Conservation (phyloP, 2,797 vertebrate species). For the Halcyon smyrnensis region DNA sequence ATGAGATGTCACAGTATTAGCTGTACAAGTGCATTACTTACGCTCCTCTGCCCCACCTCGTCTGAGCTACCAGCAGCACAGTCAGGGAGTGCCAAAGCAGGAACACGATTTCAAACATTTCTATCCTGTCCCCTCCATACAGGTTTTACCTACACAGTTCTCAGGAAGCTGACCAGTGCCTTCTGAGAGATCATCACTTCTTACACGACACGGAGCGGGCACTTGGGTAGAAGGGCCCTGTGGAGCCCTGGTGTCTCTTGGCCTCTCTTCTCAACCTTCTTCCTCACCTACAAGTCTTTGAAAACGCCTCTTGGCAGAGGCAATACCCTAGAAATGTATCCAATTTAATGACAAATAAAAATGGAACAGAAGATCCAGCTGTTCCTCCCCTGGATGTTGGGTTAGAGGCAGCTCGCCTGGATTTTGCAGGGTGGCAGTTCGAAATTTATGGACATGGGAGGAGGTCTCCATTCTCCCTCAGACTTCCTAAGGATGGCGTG, state of each 20-base stretch:
- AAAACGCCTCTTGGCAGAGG: slow-evolving; percentile 40
- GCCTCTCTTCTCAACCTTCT: slow-evolving; percentile 41
- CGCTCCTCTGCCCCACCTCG: slow-evolving; percentile 48
- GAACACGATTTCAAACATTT: slow-evolving; percentile 2
- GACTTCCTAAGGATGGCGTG: slow-evolving; percentile 40
- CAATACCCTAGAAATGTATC: slow-evolving; percentile 60
- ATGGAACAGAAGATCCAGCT: slow-evolving; percentile 68
- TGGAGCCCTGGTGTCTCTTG: slow-evolving; percentile 50
- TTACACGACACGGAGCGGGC: slow-evolving; percentile 46
- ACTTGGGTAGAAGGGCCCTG: slow-evolving; percentile 52
- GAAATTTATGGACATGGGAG: slow-evolving; percentile 53
- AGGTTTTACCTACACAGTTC: slow-evolving; percentile 37
- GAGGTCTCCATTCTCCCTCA: slow-evolving; percentile 64
- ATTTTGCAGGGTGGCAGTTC: slow-evolving; percentile 61
- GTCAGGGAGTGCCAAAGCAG: slow-evolving; percentile 49
- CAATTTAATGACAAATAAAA: slow-evolving; percentile 65
- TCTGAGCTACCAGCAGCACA: slow-evolving; percentile 50
- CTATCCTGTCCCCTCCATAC: slow-evolving; percentile 45
- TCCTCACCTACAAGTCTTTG: slow-evolving; percentile 22
- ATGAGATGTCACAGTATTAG: slow-evolving; percentile 79
- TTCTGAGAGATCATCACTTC: slow-evolving; percentile 43
- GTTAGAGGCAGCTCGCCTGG: slow-evolving; percentile 62
- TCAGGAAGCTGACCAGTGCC: slow-evolving; percentile 11
- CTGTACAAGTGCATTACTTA: slow-evolving; percentile 63
- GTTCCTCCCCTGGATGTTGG: slow-evolving; percentile 57